Evolutionary conservation across 2,888 invertebrate genomes (phyloP).

Genomic region (Caenorhabditis angaria): DNA sequence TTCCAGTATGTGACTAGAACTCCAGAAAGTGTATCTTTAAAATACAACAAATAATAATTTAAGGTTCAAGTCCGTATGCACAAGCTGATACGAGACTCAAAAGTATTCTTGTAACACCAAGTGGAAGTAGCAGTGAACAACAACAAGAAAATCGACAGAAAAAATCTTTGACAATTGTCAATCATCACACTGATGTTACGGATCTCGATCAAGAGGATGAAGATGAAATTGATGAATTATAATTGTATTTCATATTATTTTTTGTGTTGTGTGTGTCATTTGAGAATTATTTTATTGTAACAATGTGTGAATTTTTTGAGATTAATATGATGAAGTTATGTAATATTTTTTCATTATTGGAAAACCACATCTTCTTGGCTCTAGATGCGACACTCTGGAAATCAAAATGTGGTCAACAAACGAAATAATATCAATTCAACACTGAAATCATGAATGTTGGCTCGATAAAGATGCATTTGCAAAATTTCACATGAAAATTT

Average conservation of each 20-base stretch:
- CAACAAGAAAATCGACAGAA: conserved; percentile 21
- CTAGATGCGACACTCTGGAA: no score
- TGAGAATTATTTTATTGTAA: neutral
- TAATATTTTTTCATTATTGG: no score
- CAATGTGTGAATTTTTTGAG: no score
- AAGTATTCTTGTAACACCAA: conserved; percentile 33
- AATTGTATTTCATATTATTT: neutral
- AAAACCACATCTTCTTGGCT: no score
- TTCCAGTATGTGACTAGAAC: neutral
- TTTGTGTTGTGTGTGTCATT: neutral
- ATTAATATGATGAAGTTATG: no score
- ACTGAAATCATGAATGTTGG: no score
- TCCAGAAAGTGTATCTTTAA: neutral
- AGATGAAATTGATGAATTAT: neutral
- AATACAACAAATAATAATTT: neutral
- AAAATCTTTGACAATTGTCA: conserved; percentile 47
- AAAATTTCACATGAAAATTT: no score
- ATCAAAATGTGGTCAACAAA: no score
- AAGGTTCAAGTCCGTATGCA: conserved; percentile 20
- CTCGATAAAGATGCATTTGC: no score
- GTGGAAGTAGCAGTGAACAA: no score
- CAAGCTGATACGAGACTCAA: conserved; percentile 19
- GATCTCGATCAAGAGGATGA: neutral
- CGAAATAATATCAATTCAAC: no score
- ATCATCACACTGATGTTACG: conserved; percentile 18